Evolutionary conservation across 2,797 vertebrate species (phyloP).

Genomic region (Spinus pinus): DNA sequence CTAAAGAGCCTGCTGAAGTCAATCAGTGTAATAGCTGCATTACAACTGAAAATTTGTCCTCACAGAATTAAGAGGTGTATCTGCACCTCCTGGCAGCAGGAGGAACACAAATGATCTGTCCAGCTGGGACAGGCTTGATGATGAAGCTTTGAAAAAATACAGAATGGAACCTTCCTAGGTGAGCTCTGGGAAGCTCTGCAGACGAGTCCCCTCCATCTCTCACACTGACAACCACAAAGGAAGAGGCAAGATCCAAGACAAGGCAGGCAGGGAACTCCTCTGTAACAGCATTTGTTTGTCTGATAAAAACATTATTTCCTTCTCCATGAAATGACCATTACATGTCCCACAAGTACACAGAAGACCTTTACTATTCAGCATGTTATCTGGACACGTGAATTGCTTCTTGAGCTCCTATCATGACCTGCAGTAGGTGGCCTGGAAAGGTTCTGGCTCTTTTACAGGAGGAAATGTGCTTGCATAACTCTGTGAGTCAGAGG

Average conservation of each 20-base stretch:
- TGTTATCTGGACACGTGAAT: background rate
- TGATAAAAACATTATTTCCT: background rate
- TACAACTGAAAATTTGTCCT: background rate
- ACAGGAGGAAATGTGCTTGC: background rate
- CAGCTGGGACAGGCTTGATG: background rate
- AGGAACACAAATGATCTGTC: background rate
- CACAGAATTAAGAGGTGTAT: background rate
- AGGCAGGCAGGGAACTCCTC: background rate
- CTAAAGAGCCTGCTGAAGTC: background rate
- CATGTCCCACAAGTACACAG: background rate
- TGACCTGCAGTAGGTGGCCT: background rate
- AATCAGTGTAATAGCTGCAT: background rate
- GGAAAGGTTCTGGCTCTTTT: background rate
- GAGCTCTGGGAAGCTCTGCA: background rate
- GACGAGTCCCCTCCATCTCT: rapidly evolving
- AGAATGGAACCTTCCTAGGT: background rate
- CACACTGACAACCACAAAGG: rapidly evolving
- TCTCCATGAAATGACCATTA: background rate
- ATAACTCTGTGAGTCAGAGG: background rate
- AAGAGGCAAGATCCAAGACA: background rate
- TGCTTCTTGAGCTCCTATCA: background rate
- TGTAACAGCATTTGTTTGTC: background rate
- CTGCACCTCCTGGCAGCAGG: background rate
- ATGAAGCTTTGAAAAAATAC: background rate
- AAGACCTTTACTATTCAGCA: background rate